phyloP scores from a whole-genome alignment of 2,888 invertebrate genomes.

The Tiliacea aurago region DNA sequence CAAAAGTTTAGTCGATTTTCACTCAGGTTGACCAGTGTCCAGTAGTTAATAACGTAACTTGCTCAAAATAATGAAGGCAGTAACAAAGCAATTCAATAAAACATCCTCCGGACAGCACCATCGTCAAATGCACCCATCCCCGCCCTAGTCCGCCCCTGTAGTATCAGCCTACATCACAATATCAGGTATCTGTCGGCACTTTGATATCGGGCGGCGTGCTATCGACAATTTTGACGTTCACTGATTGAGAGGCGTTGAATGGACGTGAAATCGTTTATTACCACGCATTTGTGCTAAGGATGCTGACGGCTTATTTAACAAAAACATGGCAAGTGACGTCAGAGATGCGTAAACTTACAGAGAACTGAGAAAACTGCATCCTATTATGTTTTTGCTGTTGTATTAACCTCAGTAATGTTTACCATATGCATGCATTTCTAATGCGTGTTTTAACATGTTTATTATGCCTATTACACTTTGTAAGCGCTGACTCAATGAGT shows the following conservation, averaged over 20 bases:
- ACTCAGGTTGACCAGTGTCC: no score
- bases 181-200: conserved; percentile 65
- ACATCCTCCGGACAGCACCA: neutral
- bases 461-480: conserved; percentile 15
- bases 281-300: conserved; percentile 36
- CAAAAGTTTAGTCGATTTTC: neutral
- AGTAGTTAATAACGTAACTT: neutral
- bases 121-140: neutral
- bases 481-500: conserved; percentile 6
- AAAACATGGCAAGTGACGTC: conserved; percentile 43
- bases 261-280: conserved; percentile 66
- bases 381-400: conserved; percentile 8
- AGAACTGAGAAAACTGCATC: conserved; percentile 4
- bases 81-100: neutral
- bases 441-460: conserved; percentile 8
- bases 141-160: conserved; percentile 43
- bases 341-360: neutral
- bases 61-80: neutral
- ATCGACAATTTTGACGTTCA: conserved; percentile 63
- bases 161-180: conserved; percentile 51
- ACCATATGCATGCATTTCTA: conserved; percentile 18
- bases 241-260: conserved; percentile 66
- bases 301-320: conserved; percentile 63
- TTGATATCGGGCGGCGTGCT: conserved; percentile 56
- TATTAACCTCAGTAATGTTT: conserved; percentile 24